These are phyloP conservation scores for Tapirus terrestris DNA, from an alignment of 2,113 vertebrate genomes.

Conservation along the genomic window DNA sequence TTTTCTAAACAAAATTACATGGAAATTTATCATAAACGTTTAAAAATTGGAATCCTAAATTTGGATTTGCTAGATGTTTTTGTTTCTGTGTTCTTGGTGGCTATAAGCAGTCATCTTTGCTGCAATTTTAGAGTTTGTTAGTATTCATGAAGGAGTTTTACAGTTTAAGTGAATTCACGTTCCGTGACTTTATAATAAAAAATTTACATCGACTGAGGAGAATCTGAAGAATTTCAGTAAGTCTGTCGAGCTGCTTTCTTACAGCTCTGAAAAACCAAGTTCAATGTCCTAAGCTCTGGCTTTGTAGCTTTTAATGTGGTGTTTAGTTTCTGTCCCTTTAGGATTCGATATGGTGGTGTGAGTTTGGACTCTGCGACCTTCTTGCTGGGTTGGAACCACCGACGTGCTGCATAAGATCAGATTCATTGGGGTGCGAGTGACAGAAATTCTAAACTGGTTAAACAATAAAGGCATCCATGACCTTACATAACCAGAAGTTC, in stretches of 20 bases:
- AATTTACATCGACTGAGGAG: constrained; percentile 70
- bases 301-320: background rate
- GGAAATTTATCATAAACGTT: constrained; percentile 18
- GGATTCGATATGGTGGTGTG: background rate
- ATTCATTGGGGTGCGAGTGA: background rate
- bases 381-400: background rate
- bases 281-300: background rate
- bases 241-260: constrained; percentile 41
- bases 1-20: constrained; percentile 37
- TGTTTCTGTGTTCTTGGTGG: background rate
- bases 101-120: background rate
- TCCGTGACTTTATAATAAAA: constrained; percentile 66
- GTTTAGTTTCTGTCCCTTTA: background rate
- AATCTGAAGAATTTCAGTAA: constrained; percentile 72
- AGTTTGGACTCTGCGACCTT: background rate
- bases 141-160: constrained; percentile 69
- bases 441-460: background rate
- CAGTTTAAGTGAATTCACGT: constrained; percentile 52
- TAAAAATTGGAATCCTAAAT: constrained; percentile 31
- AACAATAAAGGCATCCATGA: background rate
- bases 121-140: constrained; percentile 48
- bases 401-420: background rate
- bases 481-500: background rate
- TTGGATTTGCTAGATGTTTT: constrained; percentile 27
- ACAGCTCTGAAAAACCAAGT: constrained; percentile 38